Evolutionary conservation across 2,797 vertebrate genomes (phyloP).

Genomic region (Fringilla coelebs): DNA sequence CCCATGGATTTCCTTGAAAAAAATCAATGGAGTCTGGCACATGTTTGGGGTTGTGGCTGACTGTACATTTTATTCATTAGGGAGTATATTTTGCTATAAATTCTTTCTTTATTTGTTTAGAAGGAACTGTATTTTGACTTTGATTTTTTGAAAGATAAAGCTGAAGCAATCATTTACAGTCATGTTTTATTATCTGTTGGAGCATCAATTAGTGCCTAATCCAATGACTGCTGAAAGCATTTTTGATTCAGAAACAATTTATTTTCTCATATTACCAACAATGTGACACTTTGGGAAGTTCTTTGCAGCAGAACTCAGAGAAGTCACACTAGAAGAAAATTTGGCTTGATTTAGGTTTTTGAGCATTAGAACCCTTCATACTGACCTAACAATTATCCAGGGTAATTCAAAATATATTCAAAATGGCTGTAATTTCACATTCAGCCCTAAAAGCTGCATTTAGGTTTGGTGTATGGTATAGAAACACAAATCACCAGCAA

Average conservation of each 20-base stretch:
- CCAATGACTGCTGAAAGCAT: background rate
- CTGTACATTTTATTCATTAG: background rate
- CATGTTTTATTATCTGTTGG: background rate
- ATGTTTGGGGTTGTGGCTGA: background rate
- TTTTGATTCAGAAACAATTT: background rate
- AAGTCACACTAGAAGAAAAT: background rate
- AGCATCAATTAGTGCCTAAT: background rate
- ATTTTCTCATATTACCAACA: background rate
- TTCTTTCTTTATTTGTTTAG: background rate
- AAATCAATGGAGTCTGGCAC: background rate
- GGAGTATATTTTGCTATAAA: background rate
- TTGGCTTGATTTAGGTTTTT: background rate
- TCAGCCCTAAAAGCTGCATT: background rate
- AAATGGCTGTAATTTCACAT: background rate
- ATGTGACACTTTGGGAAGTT: background rate
- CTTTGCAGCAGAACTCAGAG: background rate
- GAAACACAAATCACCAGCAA: background rate
- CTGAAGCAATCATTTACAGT: background rate
- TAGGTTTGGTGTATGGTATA: background rate
- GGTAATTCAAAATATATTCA: background rate
- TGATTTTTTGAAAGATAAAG: background rate
- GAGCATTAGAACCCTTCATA: background rate
- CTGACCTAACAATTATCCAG: background rate
- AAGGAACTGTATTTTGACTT: slow-evolving; percentile 1
- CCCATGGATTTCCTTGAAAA: background rate